Conservation (phyloP, 2,797 vertebrate species). For the Malurus splendens region DNA sequence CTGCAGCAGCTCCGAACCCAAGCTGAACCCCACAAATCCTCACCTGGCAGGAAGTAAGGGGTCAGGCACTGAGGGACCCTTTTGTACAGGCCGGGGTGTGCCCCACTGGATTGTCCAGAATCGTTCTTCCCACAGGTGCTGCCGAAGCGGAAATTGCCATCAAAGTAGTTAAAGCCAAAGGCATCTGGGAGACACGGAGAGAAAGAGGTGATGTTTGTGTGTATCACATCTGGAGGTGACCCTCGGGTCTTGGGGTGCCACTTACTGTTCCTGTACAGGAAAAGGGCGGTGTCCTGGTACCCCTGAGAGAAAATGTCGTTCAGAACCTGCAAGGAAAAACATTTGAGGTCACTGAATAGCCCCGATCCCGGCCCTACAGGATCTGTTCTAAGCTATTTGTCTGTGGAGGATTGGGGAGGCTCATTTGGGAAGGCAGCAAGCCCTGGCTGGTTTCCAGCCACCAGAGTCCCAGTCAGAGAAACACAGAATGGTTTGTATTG, state of each 20-base stretch:
- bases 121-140: constrained; percentile 27
- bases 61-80: background rate
- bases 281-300: constrained; percentile 79
- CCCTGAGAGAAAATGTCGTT: constrained; percentile 81
- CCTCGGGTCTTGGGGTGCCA: background rate
- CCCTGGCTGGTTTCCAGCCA: background rate
- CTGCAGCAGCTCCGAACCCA: background rate
- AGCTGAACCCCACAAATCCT: background rate
- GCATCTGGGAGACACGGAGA: background rate
- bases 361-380: background rate
- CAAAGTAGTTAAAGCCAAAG: constrained; percentile 29
- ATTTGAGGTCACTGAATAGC: background rate
- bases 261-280: constrained; percentile 79
- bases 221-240: accelerated
- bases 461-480: background rate
- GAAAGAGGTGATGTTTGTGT: background rate
- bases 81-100: accelerated
- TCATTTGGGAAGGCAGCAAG: background rate
- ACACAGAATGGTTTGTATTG: background rate
- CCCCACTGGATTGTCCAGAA: background rate
- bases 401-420: background rate
- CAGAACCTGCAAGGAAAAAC: constrained; percentile 67
- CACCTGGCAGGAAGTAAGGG: constrained; percentile 35
- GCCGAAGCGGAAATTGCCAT: constrained; percentile 42
- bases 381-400: background rate